These are phyloP conservation scores for Sitodiplosis mosellana DNA, from an alignment of 1,140 invertebrate genomes.

Conservation along the genomic window DNA sequence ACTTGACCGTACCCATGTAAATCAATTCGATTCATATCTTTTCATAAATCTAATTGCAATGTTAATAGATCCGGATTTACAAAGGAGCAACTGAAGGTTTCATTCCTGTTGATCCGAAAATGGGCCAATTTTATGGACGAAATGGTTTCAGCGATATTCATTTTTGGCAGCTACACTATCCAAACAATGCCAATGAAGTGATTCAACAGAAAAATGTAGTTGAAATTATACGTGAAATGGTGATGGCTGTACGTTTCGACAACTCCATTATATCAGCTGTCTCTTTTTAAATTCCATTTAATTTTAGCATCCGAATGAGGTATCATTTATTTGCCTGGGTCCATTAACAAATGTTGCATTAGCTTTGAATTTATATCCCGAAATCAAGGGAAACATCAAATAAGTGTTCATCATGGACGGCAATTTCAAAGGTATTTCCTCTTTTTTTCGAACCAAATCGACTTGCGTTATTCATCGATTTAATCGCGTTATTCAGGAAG, in stretches of 20 bases:
- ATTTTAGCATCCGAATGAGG: slow-evolving; percentile 19
- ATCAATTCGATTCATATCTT: slow-evolving; percentile 14
- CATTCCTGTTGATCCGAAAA: no score
- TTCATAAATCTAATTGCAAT: no score
- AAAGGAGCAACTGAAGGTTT: no score
- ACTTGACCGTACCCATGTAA: slow-evolving; percentile 23
- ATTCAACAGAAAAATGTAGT: slow-evolving; percentile 15
- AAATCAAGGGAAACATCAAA: slow-evolving; percentile 38
- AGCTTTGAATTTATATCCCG: slow-evolving; percentile 42
- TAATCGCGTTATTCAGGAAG: no score
- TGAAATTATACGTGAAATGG: slow-evolving; percentile 29
- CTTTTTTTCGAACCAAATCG: no score
- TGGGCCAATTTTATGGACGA: slow-evolving; percentile 25
- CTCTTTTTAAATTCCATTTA: no score
- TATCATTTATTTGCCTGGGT: slow-evolving; percentile 43
- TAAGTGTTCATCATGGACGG: slow-evolving; percentile 59
- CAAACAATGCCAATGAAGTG: not conserved
- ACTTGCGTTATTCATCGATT: no score
- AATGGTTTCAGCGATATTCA: slow-evolving; percentile 46
- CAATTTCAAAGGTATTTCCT: slow-evolving; percentile 38
- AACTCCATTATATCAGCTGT: no score
- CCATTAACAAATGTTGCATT: slow-evolving; percentile 63
- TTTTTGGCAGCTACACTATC: not conserved
- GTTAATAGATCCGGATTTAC: no score
- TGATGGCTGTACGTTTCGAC: slow-evolving; percentile 19